Evolutionary conservation across 2,888 invertebrate genomes (phyloP).

Genomic region (Drosophila mimetica): DNA sequence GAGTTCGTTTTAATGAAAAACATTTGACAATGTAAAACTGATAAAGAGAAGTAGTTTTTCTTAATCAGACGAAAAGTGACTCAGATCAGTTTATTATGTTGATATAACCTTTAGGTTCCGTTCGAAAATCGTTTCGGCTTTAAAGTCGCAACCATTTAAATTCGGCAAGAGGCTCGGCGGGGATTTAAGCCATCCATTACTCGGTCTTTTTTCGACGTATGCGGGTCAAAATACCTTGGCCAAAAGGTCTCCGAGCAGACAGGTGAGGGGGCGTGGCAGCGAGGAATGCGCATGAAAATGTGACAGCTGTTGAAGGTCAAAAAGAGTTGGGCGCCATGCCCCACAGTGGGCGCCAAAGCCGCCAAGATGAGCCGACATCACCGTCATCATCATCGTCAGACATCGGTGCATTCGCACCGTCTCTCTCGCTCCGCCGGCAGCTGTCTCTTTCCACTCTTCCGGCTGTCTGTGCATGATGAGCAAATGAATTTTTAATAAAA

Average conservation of each 20-base stretch:
- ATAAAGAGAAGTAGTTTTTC: too few relatives aligned
- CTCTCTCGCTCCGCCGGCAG: neutral
- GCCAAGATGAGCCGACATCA: constrained; percentile 41
- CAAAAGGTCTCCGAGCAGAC: constrained; percentile 38
- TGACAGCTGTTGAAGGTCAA: constrained; percentile 71
- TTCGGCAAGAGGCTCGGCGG: neutral
- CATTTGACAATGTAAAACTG: too few relatives aligned
- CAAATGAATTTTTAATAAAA: constrained; percentile 81
- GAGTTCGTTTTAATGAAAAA: too few relatives aligned
- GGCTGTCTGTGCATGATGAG: constrained; percentile 57
- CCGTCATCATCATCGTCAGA: constrained; percentile 32
- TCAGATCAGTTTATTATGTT: too few relatives aligned
- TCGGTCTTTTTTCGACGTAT: constrained; percentile 13
- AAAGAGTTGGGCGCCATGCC: constrained; percentile 12
- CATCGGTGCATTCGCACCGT: constrained; percentile 31
- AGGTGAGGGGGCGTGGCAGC: constrained; percentile 9
- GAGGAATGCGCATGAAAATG: constrained; percentile 59
- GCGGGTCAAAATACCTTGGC: constrained; percentile 44
- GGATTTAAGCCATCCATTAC: constrained; percentile 28
- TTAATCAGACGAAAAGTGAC: too few relatives aligned
- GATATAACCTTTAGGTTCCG: too few relatives aligned
- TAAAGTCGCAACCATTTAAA: constrained; percentile 9
- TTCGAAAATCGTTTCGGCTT: too few relatives aligned
- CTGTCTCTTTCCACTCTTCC: constrained; percentile 6
- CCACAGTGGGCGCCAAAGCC: constrained; percentile 22